Base-by-base conservation (phyloP, 2,797 vertebrate genomes). In the Galago senegalensis region DNA sequence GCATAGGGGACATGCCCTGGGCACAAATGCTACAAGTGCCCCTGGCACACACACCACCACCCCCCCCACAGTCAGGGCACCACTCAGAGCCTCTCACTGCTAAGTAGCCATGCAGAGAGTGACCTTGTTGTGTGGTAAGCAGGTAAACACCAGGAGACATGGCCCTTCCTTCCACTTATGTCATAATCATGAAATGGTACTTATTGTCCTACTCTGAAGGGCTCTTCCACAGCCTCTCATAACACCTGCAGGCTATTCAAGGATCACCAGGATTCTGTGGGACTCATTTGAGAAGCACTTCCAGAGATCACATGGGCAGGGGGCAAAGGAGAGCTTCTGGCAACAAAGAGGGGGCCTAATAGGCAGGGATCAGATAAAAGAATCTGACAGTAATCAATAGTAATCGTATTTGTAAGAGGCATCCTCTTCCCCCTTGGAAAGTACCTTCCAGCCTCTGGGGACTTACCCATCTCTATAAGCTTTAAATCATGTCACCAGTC, bases 361-460 rank as follows among this genome's bases (percentile, higher is more conserved):
- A 37, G 67, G 70, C n/a, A 87, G 49, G 73, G 93, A 72, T 93
- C 89, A 93, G 93, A 95, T 94, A 81, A 95, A 90, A 89, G 70
- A 96, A 85, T 49, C 65, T 93, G 86, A 91, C 60, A 80, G 82
- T 37, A 80, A 96, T 95, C 94, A 27, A 94, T 95, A 93, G 72
- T 94, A 91, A 94, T 84, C 72, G 92, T 88, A 84, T 91, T 92
- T 95, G 75, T 81, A 86, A 95, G 43, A 81, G 23, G 65, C 81
- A 77, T 60, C 46, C 56, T 93, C 65, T 95, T 96, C 91, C 91
- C 94, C 79, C 49, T 84, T 86, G 53, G 86, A 94, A 96, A 96
- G 89, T 56, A 79, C 82, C 88, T 96, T 63, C 86, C 72, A 63
- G n/a, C 27, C 70, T 53, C 34, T 14, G 21, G 91, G 56, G 72